Base-by-base conservation (phyloP, 1,140 invertebrate genomes). In the Eumeta japonica region DNA sequence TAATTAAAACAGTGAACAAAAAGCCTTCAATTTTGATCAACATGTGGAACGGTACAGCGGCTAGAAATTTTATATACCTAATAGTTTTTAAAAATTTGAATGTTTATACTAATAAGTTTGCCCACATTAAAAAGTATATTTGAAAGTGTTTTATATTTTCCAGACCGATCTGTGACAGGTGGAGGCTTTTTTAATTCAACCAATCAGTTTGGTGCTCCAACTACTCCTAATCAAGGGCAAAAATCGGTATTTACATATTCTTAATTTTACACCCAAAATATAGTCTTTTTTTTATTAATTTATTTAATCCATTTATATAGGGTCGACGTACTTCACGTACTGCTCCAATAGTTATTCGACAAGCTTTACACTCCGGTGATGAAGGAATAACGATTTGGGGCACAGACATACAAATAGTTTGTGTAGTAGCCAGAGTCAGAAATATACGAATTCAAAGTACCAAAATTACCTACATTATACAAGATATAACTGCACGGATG, bases 401-500 rank as follows among this genome's bases (percentile, higher is more conserved):
- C 18, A 72, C 75, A 34, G 68, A 73, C 39, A 67, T 71, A 38
- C 75, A 77, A 55, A 76, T 82, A 38, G 62, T 82, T 0, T 74
- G 59, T 14, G 52, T 86, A 40, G 77, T 84, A 19, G 83, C 81
- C 5, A 59, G 81, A 34, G 61, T 86, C 2, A 64, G 64, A 37
- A 72, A 79, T 35, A 79, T 81, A 37, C 75, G 80, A 34, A 64
- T 80, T 3, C 76, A 79, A 33, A 81, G 81, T 20, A 81, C 81
- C 7, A 85, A 84, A 73, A 78, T 81, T 2, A 77, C 76, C 12
- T 85, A 84, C 45, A 73, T 62, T 11, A 76, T 86, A 45, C 77
- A 84, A 60, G 83, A 85, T 60, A 75, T 80, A 30, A 84, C 81
- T n/a, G 83, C 81, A 3, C 54, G 62, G 37, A 80, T 80, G 61